Evolutionary conservation across 35 echinoderm and acorn worm genomes (phyloP).

Genomic region (Amphiura filiformis): DNA sequence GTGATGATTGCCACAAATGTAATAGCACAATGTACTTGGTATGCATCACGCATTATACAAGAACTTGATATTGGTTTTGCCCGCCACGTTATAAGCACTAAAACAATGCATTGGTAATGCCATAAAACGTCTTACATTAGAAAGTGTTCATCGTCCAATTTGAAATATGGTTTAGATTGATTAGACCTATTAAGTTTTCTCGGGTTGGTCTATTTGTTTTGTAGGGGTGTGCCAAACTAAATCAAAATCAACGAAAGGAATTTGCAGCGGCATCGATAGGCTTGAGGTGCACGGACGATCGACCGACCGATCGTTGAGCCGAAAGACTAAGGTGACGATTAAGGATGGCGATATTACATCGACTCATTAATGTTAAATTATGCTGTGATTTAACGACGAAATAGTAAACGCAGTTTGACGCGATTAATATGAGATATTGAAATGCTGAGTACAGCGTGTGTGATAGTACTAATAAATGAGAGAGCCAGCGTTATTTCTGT

Average conservation of each 20-base stretch:
- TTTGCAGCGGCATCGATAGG: not conserved
- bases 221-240: not conserved
- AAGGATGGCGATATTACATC: not conserved
- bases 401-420: conserved; percentile 10
- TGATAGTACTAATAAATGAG: conserved; percentile 12
- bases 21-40: no score
- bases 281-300: not conserved
- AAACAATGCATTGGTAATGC: no score
- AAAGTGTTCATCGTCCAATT: not conserved
- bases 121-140: no score
- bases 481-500: not conserved
- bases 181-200: conserved; percentile 2
- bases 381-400: not conserved
- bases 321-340: not conserved
- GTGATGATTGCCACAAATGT: no score
- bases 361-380: conserved; percentile 1
- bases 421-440: conserved; percentile 12
- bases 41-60: no score
- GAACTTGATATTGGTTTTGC: no score
- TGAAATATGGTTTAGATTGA: not conserved
- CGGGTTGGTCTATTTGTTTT: not conserved
- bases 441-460: not conserved
- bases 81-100: no score
- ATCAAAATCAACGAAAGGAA: not conserved
- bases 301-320: not conserved